Conservation (phyloP, 2,113 vertebrate species). For the Paramormyrops kingsleyae region DNA sequence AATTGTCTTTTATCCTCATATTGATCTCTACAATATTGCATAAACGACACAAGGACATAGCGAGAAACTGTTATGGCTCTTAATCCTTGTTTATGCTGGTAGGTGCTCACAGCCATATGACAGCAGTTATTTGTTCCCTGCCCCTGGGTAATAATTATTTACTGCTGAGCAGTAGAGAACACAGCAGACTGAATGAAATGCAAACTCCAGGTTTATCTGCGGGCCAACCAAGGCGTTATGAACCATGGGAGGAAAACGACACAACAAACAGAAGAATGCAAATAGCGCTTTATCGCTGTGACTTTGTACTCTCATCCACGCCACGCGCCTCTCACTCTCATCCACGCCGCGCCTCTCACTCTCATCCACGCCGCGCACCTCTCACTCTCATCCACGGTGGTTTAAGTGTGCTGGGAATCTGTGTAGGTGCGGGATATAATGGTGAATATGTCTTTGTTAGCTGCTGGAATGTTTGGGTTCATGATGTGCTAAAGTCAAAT, state of each 20-base stretch:
- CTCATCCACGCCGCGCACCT: no score
- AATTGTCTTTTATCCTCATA: neutral
- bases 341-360: no score
- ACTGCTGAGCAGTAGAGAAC: conserved; percentile 1
- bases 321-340: no score
- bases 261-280: neutral
- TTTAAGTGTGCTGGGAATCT: no score
- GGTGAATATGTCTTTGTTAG: neutral
- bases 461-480: neutral
- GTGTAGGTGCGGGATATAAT: neutral
- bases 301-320: neutral
- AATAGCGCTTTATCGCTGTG: neutral
- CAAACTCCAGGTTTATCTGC: neutral
- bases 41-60: neutral
- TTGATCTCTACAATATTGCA: neutral
- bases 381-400: no score
- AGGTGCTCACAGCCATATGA: neutral
- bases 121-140: neutral
- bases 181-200: neutral
- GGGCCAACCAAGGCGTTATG: neutral
- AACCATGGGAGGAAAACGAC: neutral
- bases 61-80: neutral
- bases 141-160: conserved; percentile 10
- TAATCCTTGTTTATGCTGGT: neutral
- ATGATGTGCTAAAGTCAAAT: neutral